Percentiles rank a stretch among this genome's conserved stretches.
phyloP scores from a whole-genome alignment of 2,113 vertebrate species.

The Xiphias gladius region DNA sequence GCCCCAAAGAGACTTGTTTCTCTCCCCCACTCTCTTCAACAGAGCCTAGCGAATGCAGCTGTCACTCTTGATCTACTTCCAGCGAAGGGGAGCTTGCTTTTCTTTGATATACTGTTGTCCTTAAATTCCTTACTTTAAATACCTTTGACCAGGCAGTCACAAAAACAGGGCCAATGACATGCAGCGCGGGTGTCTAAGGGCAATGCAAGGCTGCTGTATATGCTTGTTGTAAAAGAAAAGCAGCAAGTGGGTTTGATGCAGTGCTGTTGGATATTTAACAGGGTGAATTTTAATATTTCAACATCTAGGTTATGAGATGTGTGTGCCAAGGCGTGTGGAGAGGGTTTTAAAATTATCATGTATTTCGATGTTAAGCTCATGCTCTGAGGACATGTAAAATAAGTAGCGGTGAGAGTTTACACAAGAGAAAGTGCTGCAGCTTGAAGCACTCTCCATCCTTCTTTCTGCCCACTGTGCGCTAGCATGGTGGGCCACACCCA shows the following conservation, averaged over 20 bases:
- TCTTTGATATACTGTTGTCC: conserved; percentile 46
- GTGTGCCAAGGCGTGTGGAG: conserved; percentile 1
- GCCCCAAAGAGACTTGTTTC: conserved; percentile 50
- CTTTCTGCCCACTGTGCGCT: conserved; percentile 55
- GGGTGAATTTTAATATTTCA: conserved; percentile 41
- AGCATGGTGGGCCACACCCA: conserved; percentile 75
- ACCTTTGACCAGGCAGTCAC: conserved; percentile 39
- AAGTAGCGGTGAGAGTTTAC: conserved; percentile 52
- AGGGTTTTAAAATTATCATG: conserved; percentile 2
- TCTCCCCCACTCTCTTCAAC: conserved; percentile 48
- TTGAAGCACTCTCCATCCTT: conserved; percentile 32
- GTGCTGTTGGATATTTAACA: conserved; percentile 50
- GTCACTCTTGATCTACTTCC: conserved; percentile 71
- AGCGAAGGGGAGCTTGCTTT: conserved; percentile 26
- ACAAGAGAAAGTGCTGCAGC: conserved; percentile 50
- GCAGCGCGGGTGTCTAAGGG: neutral
- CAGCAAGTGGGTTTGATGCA: conserved; percentile 34
- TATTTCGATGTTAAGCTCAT: conserved; percentile 28
- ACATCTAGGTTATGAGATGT: conserved; percentile 39
- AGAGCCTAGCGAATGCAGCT: conserved; percentile 58
- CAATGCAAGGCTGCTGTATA: neutral
- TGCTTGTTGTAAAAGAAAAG: conserved; percentile 21
- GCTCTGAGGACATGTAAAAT: conserved; percentile 23
- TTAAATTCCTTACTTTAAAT: conserved; percentile 49
- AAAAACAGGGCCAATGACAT: conserved; percentile 47